Conservation (phyloP, 2,888 invertebrate species). For the Euspilapteryx auroguttella region DNA sequence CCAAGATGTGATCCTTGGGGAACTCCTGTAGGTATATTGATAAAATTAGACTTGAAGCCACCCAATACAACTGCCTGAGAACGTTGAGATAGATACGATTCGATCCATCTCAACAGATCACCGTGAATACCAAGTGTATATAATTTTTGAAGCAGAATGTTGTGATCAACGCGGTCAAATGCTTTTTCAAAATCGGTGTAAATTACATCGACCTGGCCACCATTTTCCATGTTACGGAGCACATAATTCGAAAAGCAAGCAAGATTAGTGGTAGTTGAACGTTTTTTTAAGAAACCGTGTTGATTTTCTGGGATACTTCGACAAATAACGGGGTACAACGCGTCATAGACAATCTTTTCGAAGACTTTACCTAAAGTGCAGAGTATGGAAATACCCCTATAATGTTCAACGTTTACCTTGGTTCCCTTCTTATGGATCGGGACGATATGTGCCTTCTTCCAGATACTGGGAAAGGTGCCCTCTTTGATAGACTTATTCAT, state of each 20-base stretch:
- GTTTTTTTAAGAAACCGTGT: neutral
- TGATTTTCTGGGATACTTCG: neutral
- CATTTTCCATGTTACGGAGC: neutral
- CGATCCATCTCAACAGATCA: too few relatives aligned
- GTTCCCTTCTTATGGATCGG: conserved; percentile 2
- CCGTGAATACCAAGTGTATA: too few relatives aligned
- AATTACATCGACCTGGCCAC: too few relatives aligned
- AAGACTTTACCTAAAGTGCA: neutral
- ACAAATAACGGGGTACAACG: neutral
- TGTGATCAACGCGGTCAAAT: too few relatives aligned
- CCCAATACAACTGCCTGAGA: too few relatives aligned
- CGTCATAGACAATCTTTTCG: neutral
- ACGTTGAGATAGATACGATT: too few relatives aligned
- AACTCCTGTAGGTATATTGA: too few relatives aligned
- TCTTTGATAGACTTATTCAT: neutral
- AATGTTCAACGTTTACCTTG: neutral
- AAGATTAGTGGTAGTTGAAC: conserved; percentile 1
- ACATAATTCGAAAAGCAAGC: neutral
- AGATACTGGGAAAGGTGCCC: neutral
- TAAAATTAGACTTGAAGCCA: too few relatives aligned
- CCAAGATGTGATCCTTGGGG: too few relatives aligned
- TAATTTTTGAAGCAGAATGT: too few relatives aligned
- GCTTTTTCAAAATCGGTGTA: too few relatives aligned
- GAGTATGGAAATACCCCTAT: neutral
- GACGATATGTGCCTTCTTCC: conserved; percentile 1